These are phyloP conservation scores for Pogonocherus hispidulus DNA, from an alignment of 2,888 invertebrate species.

Conservation along the genomic window DNA sequence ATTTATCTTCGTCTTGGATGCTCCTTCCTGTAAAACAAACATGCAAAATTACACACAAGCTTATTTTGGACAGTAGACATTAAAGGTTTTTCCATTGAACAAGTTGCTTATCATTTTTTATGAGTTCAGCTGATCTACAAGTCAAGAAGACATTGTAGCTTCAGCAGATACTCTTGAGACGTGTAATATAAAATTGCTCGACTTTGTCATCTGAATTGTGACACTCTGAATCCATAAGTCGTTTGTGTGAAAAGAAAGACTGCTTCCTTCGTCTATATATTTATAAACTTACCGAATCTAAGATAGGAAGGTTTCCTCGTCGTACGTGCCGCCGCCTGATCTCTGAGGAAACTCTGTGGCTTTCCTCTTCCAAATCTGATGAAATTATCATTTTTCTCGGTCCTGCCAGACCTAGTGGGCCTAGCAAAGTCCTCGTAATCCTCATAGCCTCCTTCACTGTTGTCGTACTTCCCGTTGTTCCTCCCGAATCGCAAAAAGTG, in stretches of 20 bases:
- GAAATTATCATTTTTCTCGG: constrained; percentile 57
- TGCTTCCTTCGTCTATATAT: too few relatives aligned
- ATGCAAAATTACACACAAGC: too few relatives aligned
- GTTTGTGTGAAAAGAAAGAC: too few relatives aligned
- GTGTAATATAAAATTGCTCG: too few relatives aligned
- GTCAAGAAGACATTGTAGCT: too few relatives aligned
- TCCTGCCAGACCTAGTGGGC: constrained; percentile 47
- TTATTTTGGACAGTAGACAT: too few relatives aligned
- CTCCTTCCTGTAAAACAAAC: constrained; percentile 41
- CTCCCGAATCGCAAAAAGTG: constrained; percentile 56
- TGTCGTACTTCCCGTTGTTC: constrained; percentile 46
- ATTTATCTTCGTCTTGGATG: constrained; percentile 35
- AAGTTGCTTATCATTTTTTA: too few relatives aligned
- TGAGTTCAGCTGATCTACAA: too few relatives aligned
- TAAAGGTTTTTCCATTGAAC: too few relatives aligned
- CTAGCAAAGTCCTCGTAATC: constrained; percentile 53
- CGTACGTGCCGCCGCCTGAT: constrained; percentile 43
- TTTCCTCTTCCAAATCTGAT: constrained; percentile 57
- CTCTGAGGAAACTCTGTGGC: constrained; percentile 39
- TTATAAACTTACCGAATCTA: constrained; percentile 51
- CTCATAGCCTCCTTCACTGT: constrained; percentile 38
- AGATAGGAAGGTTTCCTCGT: constrained; percentile 44
- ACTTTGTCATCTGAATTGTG: too few relatives aligned
- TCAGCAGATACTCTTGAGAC: too few relatives aligned
- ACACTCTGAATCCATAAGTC: too few relatives aligned